phyloP scores from a whole-genome alignment of 2,888 invertebrate genomes.

The Diarsia dahlii region DNA sequence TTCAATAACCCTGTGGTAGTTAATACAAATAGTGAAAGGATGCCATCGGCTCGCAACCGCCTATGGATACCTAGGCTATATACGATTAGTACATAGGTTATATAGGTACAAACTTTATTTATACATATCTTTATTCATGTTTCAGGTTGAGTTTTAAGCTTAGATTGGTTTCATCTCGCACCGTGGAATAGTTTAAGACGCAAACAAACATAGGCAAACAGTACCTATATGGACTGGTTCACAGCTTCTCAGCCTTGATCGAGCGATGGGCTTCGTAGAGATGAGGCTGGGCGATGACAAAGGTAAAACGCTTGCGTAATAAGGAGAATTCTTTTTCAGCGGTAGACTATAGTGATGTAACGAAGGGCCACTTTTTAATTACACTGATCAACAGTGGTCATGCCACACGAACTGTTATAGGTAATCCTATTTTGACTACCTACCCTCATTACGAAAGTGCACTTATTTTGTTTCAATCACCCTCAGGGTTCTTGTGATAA shows the following conservation, averaged over 20 bases:
- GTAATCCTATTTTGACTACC: too few species aligned
- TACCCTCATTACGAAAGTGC: too few species aligned
- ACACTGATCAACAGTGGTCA: too few species aligned
- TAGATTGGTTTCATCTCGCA: neutral
- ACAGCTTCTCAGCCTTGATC: neutral
- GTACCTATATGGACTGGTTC: neutral
- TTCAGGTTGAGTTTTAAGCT: neutral
- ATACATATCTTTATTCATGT: too few species aligned
- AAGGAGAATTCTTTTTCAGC: neutral
- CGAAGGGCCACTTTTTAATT: neutral
- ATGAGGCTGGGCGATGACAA: neutral
- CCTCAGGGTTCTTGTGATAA: too few species aligned
- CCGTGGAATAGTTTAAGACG: neutral
- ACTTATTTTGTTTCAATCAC: too few species aligned
- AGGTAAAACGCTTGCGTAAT: neutral
- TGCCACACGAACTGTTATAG: too few species aligned
- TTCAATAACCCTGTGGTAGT: conserved; percentile 7
- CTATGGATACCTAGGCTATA: neutral
- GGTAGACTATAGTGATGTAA: neutral
- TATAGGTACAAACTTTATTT: neutral
- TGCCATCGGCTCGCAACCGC: conserved; percentile 18
- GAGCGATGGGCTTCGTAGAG: neutral
- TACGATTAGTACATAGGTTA: neutral
- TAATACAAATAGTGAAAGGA: conserved; percentile 35
- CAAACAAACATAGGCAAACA: neutral